A percentile compares a stretch with the other conserved stretches of the same genome.
Evolutionary conservation across 2,113 vertebrate species (phyloP).

Genomic region (Myiopsitta monachus): DNA sequence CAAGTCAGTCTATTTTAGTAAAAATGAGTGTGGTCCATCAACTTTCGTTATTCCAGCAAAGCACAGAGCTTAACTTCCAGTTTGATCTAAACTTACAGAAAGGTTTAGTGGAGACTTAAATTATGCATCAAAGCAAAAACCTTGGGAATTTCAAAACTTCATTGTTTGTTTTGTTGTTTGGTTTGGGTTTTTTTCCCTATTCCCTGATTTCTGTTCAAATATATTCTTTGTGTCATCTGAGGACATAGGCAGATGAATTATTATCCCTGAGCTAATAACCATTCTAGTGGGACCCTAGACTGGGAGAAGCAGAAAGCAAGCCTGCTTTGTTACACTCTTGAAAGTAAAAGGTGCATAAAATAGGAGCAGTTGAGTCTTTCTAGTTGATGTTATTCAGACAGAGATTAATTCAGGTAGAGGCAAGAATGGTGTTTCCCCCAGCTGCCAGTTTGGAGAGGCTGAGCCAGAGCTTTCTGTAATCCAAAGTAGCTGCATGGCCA

Average conservation of each 20-base stretch:
- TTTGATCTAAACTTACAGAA: not conserved
- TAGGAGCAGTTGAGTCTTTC: not conserved
- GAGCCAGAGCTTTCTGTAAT: not conserved
- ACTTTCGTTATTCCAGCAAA: not conserved
- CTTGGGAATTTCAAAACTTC: not conserved
- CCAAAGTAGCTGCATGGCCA: not conserved
- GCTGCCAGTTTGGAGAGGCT: not conserved
- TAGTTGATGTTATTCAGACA: not conserved
- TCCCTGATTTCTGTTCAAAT: not conserved
- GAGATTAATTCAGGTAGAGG: not conserved
- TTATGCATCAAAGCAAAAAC: not conserved
- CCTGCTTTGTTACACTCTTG: not conserved
- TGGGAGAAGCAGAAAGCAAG: not conserved
- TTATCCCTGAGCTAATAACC: not conserved
- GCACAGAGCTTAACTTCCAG: not conserved
- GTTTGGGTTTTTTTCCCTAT: rapidly evolving
- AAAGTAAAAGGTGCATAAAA: not conserved
- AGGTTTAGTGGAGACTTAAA: not conserved
- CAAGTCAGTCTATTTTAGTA: not conserved
- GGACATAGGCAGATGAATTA: not conserved
- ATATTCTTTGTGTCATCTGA: not conserved
- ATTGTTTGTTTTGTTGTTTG: not conserved
- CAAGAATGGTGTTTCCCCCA: not conserved
- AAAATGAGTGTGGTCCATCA: not conserved
- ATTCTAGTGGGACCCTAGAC: not conserved